Conservation (phyloP, 2,888 invertebrate genomes). For the Tipula lateralis region DNA sequence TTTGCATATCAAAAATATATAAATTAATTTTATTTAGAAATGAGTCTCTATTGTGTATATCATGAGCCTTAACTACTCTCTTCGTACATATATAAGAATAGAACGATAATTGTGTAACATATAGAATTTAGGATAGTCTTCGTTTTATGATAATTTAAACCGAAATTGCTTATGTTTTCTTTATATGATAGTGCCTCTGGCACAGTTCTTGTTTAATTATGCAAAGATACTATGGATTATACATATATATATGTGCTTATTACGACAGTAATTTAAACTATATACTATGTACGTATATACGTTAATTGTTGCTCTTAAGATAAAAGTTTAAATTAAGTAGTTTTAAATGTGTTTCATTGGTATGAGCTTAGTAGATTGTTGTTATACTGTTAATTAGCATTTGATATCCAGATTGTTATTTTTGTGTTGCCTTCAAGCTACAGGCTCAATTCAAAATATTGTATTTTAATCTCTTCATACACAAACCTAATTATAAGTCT, state of each 20-base stretch:
- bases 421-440: too few relatives aligned
- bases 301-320: not conserved
- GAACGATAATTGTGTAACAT: not conserved
- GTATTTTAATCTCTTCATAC: not conserved
- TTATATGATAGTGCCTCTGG: not conserved
- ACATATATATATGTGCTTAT: not conserved
- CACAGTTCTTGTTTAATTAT: not conserved
- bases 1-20: constrained; percentile 12
- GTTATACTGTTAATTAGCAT: too few relatives aligned
- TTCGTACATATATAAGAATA: not conserved
- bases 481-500: not conserved
- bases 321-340: not conserved
- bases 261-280: not conserved
- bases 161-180: not conserved
- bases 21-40: not conserved
- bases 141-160: not conserved
- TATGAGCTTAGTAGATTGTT: too few relatives aligned
- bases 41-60: not conserved
- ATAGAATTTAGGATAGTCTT: not conserved
- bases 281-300: not conserved
- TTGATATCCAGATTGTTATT: too few relatives aligned
- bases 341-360: not conserved
- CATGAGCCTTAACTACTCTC: not conserved
- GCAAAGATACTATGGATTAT: not conserved
- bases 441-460: not conserved